Evolutionary conservation across 2,888 invertebrate genomes (phyloP).

Genomic region (Apamea monoglypha): DNA sequence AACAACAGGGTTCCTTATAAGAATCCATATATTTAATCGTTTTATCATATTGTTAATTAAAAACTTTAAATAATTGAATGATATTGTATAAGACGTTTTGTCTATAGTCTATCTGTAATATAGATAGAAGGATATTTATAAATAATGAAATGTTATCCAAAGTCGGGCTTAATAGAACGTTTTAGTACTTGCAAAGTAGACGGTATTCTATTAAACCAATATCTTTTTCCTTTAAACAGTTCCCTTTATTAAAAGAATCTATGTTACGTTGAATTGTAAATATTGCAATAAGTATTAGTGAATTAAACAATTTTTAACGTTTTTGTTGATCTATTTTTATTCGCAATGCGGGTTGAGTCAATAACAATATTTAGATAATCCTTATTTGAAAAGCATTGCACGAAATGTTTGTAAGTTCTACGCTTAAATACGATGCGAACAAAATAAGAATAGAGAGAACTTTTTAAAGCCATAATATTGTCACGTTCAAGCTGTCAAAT

Average conservation of each 20-base stretch:
- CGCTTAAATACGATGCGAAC: background rate
- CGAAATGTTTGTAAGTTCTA: background rate
- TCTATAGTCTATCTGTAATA: conserved; percentile 62
- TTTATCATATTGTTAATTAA: conserved; percentile 60
- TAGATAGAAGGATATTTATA: conserved; percentile 65
- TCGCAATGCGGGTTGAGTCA: conserved; percentile 47
- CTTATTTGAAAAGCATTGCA: background rate
- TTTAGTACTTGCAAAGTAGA: conserved; percentile 64
- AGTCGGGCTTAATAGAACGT: conserved; percentile 70
- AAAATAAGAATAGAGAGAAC: background rate
- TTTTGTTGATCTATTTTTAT: conserved; percentile 56
- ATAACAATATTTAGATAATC: conserved; percentile 44
- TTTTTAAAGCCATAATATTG: background rate
- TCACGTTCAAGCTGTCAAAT: background rate
- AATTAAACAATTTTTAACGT: conserved; percentile 47
- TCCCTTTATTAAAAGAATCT: conserved; percentile 55
- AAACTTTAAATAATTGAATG: conserved; percentile 49
- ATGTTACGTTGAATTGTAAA: conserved; percentile 66
- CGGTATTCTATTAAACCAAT: conserved; percentile 49
- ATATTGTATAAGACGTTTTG: conserved; percentile 61
- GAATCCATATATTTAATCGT: conserved; percentile 71
- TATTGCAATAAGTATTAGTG: conserved; percentile 69
- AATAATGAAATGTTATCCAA: conserved; percentile 61
- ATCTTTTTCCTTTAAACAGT: conserved; percentile 46
- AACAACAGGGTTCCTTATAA: conserved; percentile 76